phyloP scores from a whole-genome alignment of 1,140 invertebrate genomes.

The Hyles euphorbiae region DNA sequence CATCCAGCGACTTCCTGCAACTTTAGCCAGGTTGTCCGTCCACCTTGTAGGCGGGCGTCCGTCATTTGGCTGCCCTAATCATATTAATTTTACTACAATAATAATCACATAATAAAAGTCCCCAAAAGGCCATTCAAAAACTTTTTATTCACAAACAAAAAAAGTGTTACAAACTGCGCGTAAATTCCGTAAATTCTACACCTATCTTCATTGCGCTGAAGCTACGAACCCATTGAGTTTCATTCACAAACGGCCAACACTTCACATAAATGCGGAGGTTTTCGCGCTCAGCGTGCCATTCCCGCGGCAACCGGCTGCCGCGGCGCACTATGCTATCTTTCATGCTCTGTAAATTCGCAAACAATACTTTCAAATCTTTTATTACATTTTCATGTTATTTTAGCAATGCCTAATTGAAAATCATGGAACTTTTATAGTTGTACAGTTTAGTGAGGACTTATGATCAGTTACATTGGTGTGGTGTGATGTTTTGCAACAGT shows the following conservation, averaged over 20 bases:
- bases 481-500: slow-evolving; percentile 18
- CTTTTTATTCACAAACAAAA: background rate
- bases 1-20: too few relatives aligned
- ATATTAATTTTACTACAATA: too few relatives aligned
- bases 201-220: background rate
- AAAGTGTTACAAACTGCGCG: background rate
- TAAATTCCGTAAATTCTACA: slow-evolving; percentile 3
- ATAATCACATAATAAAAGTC: too few relatives aligned
- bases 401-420: too few relatives aligned
- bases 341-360: slow-evolving; percentile 3
- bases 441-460: slow-evolving; percentile 11
- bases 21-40: too few relatives aligned
- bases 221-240: slow-evolving; percentile 16
- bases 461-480: slow-evolving; percentile 4
- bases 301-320: slow-evolving; percentile 14
- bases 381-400: too few relatives aligned
- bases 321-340: slow-evolving; percentile 13
- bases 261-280: slow-evolving; percentile 25
- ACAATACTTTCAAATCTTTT: too few relatives aligned
- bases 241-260: slow-evolving; percentile 11
- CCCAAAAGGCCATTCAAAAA: background rate
- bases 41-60: too few relatives aligned
- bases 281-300: slow-evolving; percentile 28
- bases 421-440: too few relatives aligned
- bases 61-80: too few relatives aligned